phyloP scores from a whole-genome alignment of 2,113 vertebrate species.

The Mohoua ochrocephala region DNA sequence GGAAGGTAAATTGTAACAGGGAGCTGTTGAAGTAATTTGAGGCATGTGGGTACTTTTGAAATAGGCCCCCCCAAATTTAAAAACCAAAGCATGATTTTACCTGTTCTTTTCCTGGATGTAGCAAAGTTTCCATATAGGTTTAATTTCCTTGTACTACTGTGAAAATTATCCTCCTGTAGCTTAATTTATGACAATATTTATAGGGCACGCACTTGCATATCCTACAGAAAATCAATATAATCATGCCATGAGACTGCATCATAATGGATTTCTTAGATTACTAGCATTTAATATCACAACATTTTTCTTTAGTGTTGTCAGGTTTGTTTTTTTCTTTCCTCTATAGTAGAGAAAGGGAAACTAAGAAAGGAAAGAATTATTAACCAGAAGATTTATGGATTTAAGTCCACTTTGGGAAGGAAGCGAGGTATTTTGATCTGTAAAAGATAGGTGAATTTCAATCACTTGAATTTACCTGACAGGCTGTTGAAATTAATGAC shows the following conservation, averaged over 20 bases:
- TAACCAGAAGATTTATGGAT: neutral
- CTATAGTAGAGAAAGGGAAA: neutral
- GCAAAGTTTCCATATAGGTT: neutral
- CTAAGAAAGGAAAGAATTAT: neutral
- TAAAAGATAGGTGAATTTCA: neutral
- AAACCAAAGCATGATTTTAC: neutral
- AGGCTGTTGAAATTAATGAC: neutral
- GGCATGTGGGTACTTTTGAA: neutral
- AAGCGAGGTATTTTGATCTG: neutral
- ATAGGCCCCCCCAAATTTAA: neutral
- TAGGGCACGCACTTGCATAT: neutral
- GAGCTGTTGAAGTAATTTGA: neutral
- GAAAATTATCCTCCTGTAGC: neutral
- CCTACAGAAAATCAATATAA: neutral
- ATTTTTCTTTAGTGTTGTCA: neutral
- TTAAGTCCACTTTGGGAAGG: neutral
- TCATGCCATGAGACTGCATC: neutral
- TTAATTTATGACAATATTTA: neutral
- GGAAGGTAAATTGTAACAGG: neutral
- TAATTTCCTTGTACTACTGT: neutral
- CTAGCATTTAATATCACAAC: neutral
- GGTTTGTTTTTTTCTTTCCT: neutral
- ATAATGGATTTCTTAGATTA: neutral
- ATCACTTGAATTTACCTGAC: neutral
- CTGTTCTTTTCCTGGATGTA: neutral